phyloP scores from a whole-genome alignment of 2,888 invertebrate species.

The Congeria kusceri region DNA sequence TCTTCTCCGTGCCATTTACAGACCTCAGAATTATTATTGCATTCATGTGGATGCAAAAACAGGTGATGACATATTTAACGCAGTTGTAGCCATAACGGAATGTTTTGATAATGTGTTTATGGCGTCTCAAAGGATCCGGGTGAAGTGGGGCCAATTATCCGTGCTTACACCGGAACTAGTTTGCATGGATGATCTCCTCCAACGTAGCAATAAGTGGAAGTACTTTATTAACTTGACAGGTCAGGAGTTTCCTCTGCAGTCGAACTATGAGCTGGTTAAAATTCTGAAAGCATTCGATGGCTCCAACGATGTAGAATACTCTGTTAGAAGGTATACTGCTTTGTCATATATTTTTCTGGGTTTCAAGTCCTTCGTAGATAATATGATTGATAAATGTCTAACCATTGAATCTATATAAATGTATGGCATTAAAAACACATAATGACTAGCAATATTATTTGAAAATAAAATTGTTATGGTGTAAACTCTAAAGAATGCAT shows the following conservation, averaged over 20 bases:
- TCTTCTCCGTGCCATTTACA: slow-evolving; percentile 75
- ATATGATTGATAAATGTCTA: too few species aligned
- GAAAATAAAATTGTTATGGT: too few species aligned
- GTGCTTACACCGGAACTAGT: slow-evolving; percentile 77
- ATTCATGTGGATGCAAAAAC: slow-evolving; percentile 76
- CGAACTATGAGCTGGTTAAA: slow-evolving; percentile 79
- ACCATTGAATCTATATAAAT: too few species aligned
- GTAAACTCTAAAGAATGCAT: too few species aligned
- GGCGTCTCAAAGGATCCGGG: slow-evolving; percentile 61
- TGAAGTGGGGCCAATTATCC: slow-evolving; percentile 77
- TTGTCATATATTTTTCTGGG: too few species aligned
- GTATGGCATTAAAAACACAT: too few species aligned
- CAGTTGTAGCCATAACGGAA: slow-evolving; percentile 52
- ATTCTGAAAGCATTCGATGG: slow-evolving; percentile 78
- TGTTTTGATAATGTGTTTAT: slow-evolving; percentile 78
- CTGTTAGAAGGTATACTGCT: too few species aligned
- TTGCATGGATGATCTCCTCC: slow-evolving; percentile 73
- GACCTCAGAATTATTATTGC: slow-evolving; percentile 80
- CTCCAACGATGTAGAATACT: slow-evolving; percentile 74
- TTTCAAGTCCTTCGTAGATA: too few species aligned
- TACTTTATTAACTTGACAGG: slow-evolving; percentile 83
- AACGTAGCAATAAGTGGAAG: slow-evolving; percentile 74
- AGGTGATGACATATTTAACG: slow-evolving; percentile 33
- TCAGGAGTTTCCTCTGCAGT: slow-evolving; percentile 82
- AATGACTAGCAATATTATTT: too few species aligned